Conservation (phyloP, 2,797 vertebrate genomes). For the Staurois parvus region DNA sequence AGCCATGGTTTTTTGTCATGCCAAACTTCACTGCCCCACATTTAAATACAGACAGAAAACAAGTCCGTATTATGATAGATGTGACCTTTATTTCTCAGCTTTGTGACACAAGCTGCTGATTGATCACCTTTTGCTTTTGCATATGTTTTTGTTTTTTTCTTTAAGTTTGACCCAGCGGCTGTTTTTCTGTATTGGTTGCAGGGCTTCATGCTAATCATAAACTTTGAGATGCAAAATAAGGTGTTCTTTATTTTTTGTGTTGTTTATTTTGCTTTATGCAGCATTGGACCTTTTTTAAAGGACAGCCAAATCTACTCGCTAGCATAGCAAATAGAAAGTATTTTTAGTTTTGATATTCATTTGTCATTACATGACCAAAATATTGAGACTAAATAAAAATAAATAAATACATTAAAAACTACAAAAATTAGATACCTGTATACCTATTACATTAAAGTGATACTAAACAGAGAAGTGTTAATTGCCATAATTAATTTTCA, state of each 20-base stretch:
- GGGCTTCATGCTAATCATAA: not conserved
- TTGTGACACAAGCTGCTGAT: constrained; percentile 12
- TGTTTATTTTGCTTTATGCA: not conserved
- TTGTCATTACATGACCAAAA: too few relatives aligned
- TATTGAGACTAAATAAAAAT: too few relatives aligned
- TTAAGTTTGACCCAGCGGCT: not conserved
- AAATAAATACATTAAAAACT: too few relatives aligned
- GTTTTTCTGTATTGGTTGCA: not conserved
- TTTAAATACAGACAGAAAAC: constrained; percentile 15
- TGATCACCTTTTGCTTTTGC: constrained; percentile 15
- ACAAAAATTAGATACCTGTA: too few relatives aligned
- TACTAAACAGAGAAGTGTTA: too few relatives aligned
- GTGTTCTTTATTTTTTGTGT: not conserved
- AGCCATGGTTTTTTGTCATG: constrained; percentile 3
- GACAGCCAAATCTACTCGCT: not conserved
- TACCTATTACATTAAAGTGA: too few relatives aligned
- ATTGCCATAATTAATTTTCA: too few relatives aligned
- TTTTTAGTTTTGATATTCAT: too few relatives aligned
- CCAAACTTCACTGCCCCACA: constrained; percentile 1
- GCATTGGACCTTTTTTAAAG: not conserved
- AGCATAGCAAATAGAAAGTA: not conserved
- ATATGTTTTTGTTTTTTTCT: constrained; percentile 3
- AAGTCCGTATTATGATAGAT: constrained; percentile 27
- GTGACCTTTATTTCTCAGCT: constrained; percentile 28
- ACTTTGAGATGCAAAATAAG: not conserved